Evolutionary conservation across 1,140 invertebrate genomes (phyloP), one percentile per base, ranked within the genome.

Genomic region (Trichonephila inaurata): DNA sequence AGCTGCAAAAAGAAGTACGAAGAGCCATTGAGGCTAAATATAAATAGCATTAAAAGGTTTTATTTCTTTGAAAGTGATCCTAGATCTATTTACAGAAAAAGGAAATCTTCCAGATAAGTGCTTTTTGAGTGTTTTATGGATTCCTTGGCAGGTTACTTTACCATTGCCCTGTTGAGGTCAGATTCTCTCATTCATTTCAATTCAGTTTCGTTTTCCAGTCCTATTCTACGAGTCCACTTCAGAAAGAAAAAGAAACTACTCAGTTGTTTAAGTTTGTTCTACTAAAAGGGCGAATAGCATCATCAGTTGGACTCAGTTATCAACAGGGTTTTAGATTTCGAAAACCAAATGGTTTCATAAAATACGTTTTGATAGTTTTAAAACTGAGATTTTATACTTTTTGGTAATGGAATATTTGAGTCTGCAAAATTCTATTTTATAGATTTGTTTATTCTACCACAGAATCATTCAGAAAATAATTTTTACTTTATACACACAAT

Each of bases 91-190:
- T 89, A 72, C 87, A 89, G 87, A 89, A 89, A 62, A 40, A 62
- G 64, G 51, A 89, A 44, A 89, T 89, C 40, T 21, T 40, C 19
- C 16, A 33, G 87, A 72, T 89, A 89, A 89, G 87, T 89, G 87
- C 87, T 89, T 89, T 89, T 89, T 89, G 87, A 89, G 87, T 89
- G 87, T 89, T 89, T 89, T 89, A 89, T 89, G 66, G 87, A 89
- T 89, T 89, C 51, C 87, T 69, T 24, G 40, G 87, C 87, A 89
- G 66, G 87, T 69, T 89, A n/a, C 87, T 40, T 72, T 69, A 6
- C 87, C 33, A 89, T 89, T 62, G 87, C 33, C 64, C 64, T 89
- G 87, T 89, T 89, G 66, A 89, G 87, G 87, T 89, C 87, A 72
- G 18, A 24, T 24, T 19, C 2, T 64, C 24, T 8, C 62, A 89